A percentile compares a stretch with the other conserved stretches of the same genome.
These are phyloP conservation scores for Rana temporaria DNA, from an alignment of 2,113 vertebrate genomes.

Conservation along the genomic window DNA sequence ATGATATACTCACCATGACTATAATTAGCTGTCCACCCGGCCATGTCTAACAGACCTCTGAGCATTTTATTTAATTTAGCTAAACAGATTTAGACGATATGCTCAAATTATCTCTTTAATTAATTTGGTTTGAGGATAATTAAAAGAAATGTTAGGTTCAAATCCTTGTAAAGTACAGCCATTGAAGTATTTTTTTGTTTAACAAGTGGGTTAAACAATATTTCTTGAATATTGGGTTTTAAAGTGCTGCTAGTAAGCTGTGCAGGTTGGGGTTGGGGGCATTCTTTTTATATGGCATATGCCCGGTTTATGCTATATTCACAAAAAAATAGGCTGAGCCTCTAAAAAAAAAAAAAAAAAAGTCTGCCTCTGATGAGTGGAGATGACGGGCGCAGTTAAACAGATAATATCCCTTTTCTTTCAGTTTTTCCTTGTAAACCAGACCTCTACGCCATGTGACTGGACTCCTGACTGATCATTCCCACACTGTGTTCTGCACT, in stretches of 20 bases:
- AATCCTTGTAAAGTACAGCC: background rate
- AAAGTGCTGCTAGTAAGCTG: background rate
- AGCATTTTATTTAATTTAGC: conserved; percentile 4
- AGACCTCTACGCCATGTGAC: conserved; percentile 50
- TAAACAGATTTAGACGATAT: conserved; percentile 52
- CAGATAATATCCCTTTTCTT: conserved; percentile 74
- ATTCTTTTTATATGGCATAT: background rate
- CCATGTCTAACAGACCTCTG: background rate
- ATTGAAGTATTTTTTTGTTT: background rate
- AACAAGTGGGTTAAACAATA: background rate
- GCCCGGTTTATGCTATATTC: background rate
- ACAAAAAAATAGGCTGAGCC: background rate
- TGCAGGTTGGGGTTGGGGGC: background rate
- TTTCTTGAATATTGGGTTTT: background rate
- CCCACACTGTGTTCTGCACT: background rate
- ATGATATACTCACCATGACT: background rate
- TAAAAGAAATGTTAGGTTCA: background rate
- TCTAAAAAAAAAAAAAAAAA: too few species aligned
- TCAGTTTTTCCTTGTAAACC: conserved; percentile 85
- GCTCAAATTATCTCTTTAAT: conserved; percentile 60
- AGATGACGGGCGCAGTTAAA: background rate
- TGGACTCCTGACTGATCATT: background rate
- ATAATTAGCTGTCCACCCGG: background rate
- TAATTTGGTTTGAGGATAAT: background rate
- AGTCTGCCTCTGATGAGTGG: background rate